These are phyloP conservation scores for Baryphthengus martii DNA, from an alignment of 2,113 vertebrate genomes.

Conservation along the genomic window DNA sequence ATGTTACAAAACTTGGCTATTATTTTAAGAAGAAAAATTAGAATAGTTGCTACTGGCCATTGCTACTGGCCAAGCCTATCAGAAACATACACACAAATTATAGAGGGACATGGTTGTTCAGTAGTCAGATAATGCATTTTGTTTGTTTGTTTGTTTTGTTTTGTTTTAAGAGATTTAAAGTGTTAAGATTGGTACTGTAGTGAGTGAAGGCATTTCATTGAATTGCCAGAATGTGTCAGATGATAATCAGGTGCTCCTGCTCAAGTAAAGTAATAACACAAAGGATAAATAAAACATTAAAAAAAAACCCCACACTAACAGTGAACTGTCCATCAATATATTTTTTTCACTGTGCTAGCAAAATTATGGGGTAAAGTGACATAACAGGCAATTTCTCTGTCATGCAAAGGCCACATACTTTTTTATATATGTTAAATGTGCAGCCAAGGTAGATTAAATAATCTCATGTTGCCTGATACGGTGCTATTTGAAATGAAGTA, in stretches of 20 bases:
- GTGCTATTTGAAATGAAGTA: background rate
- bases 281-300: background rate
- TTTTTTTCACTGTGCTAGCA: background rate
- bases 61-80: background rate
- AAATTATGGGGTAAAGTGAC: background rate
- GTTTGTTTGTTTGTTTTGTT: too few relatives aligned
- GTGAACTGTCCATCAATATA: rapidly evolving
- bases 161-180: background rate
- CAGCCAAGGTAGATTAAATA: background rate
- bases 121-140: background rate
- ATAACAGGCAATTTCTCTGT: background rate
- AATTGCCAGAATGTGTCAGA: background rate
- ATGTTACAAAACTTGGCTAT: background rate
- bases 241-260: background rate
- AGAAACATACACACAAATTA: background rate
- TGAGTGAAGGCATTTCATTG: background rate
- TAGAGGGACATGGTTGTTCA: background rate
- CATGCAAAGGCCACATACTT: background rate
- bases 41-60: background rate
- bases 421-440: background rate
- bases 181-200: background rate
- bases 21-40: background rate
- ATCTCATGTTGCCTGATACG: background rate
- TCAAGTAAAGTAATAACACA: background rate
- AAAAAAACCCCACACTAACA: background rate